A percentile compares a stretch with the other conserved stretches of the same genome.
Conservation (phyloP, 2,888 invertebrate species). For the Ichneumoninae sp. region DNA sequence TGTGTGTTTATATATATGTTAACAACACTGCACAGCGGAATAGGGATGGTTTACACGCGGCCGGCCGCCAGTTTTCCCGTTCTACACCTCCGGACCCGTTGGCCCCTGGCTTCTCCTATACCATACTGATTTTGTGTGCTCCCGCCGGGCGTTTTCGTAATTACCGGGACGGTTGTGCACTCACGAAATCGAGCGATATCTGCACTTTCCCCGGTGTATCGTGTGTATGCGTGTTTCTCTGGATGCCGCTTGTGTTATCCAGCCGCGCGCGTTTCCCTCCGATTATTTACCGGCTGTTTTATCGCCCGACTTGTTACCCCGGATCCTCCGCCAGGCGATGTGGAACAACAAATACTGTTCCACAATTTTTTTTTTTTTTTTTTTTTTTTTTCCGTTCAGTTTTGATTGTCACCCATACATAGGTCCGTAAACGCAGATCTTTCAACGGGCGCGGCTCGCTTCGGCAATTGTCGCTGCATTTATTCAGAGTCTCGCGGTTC, state of each 20-base stretch:
- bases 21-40: constrained; percentile 40
- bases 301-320: constrained; percentile 13
- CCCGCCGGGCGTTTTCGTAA: constrained; percentile 60
- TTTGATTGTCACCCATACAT: neutral
- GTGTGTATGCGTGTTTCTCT: constrained; percentile 9
- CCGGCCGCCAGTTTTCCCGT: constrained; percentile 52
- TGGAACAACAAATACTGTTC: neutral
- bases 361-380: neutral
- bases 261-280: constrained; percentile 17
- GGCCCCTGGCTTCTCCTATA: constrained; percentile 21
- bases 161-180: constrained; percentile 48
- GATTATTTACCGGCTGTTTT: constrained; percentile 22
- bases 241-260: constrained; percentile 5
- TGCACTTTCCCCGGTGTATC: constrained; percentile 43
- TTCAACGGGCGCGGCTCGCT: neutral
- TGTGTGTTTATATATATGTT: constrained; percentile 25
- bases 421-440: neutral
- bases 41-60: constrained; percentile 51
- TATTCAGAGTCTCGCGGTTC: neutral
- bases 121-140: constrained; percentile 50
- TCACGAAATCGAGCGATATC: constrained; percentile 53
- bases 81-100: constrained; percentile 31
- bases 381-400: too few relatives aligned
- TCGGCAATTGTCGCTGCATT: neutral
- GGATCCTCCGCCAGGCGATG: neutral